Evolutionary conservation across 1,140 invertebrate species (phyloP), one percentile per base, ranked within the genome.

Genomic region (Zophobas atratus): DNA sequence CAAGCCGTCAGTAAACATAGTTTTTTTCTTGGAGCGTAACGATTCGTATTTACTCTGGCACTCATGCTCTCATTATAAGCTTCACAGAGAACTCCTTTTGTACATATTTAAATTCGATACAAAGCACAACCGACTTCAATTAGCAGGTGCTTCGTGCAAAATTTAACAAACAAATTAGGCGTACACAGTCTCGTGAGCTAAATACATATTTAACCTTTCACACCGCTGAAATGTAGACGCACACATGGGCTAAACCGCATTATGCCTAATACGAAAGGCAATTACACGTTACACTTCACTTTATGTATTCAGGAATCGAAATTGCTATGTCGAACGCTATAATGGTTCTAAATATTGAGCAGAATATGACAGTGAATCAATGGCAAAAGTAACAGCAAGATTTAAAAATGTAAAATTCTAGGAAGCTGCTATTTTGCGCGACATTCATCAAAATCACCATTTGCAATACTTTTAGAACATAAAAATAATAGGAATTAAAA

Each of bases 101-200:
- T 60, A 60, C 56, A 60, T 60, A 38, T 60, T 60, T 60, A 60
- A 60, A 60, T 60, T 60, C 56, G n/a, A 60, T 60, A 60, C 56
- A 36, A 60, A 39, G 56, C 56, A n/a, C 56, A 36, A 60, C 56
- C 56, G 56, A 60, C 56, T 60, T 60, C 56, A 60, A 60, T 60
- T 60, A 60, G 56, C 56, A 60, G 56, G 56, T 60, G 56, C 56
- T 60, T 60, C 56, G 56, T 60, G 56, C 56, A 60, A 60, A 60
- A 60, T 60, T 60, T 60, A 60, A 60, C 56, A 60, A 60, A 60
- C 56, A 60, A 60, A 60, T 60, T 32, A 60, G 56, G 56, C 56
- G 56, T 60, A 36, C 6, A 60, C 6, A 60, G 36, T 60, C 56
- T 32, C 56, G 35, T 60, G 6, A 5, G 36, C 56, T 60, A 60